Evolutionary conservation across 2,888 invertebrate genomes (phyloP).

Genomic region (Heliconius charithonia): DNA sequence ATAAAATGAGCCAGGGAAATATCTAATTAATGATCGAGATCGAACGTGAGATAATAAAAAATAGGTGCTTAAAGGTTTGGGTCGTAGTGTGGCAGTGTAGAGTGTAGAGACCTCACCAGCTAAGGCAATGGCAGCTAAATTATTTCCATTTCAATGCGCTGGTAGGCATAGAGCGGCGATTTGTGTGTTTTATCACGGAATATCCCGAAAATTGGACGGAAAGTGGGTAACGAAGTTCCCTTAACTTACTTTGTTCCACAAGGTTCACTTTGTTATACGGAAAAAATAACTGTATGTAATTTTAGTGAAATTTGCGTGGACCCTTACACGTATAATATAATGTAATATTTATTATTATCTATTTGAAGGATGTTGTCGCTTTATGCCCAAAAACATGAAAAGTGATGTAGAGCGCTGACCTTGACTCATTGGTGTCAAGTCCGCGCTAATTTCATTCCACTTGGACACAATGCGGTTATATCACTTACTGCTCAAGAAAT

Average conservation of each 20-base stretch:
- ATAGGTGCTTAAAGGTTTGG: background rate
- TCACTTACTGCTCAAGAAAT: background rate
- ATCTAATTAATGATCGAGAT: background rate
- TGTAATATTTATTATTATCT: background rate
- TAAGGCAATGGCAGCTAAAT: no score
- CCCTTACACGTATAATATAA: background rate
- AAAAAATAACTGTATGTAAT: no score
- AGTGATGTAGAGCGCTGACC: background rate
- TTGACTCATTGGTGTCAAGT: slow-evolving; percentile 31
- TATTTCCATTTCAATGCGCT: background rate
- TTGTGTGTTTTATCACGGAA: background rate
- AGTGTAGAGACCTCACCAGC: no score
- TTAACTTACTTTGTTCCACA: no score
- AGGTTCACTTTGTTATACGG: no score
- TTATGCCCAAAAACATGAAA: background rate
- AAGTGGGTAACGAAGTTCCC: no score
- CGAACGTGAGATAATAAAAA: background rate
- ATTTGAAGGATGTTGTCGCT: background rate
- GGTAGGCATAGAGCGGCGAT: no score
- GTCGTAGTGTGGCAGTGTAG: background rate
- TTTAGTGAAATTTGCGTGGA: no score
- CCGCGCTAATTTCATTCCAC: slow-evolving; percentile 32
- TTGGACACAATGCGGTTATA: background rate
- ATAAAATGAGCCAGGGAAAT: no score
- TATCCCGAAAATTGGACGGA: background rate